Percentiles rank a stretch among this genome's conserved stretches.
These are phyloP conservation scores for Harpalus rufipes DNA, from an alignment of 2,888 invertebrate species.

Conservation along the genomic window DNA sequence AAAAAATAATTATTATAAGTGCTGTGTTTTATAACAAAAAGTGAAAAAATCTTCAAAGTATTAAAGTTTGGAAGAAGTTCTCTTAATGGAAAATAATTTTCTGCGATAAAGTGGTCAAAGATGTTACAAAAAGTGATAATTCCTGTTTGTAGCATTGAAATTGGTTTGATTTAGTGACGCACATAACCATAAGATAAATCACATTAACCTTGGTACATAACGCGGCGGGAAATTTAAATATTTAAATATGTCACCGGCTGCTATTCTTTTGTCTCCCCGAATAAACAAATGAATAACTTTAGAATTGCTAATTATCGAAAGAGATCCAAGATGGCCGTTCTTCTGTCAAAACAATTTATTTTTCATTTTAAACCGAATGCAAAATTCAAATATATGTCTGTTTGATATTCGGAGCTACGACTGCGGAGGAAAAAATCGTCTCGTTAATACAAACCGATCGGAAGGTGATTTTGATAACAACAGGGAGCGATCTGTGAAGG, in stretches of 20 bases:
- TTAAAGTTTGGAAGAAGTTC: constrained; percentile 4
- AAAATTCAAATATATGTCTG: constrained; percentile 70
- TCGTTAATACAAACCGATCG: constrained; percentile 73
- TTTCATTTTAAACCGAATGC: constrained; percentile 69
- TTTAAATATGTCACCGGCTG: constrained; percentile 75
- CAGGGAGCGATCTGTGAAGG: background rate
- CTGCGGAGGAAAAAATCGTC: constrained; percentile 71
- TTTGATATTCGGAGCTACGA: constrained; percentile 70
- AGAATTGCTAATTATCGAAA: constrained; percentile 76
- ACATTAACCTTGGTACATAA: constrained; percentile 72
- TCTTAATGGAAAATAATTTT: background rate
- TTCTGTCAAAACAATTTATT: constrained; percentile 71
- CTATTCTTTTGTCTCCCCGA: constrained; percentile 75
- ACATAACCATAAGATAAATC: constrained; percentile 69
- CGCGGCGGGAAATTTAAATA: constrained; percentile 75
- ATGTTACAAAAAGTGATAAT: constrained; percentile 41
- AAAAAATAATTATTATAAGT: background rate
- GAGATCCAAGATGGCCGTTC: constrained; percentile 71
- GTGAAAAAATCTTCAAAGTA: background rate
- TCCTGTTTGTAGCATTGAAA: constrained; percentile 27
- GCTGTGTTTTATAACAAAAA: background rate
- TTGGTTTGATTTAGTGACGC: constrained; percentile 49
- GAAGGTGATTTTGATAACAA: constrained; percentile 70
- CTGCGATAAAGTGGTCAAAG: constrained; percentile 24
- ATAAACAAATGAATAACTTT: constrained; percentile 76